Base-by-base conservation (phyloP, 2,888 invertebrate species). In the Spisula solida region DNA sequence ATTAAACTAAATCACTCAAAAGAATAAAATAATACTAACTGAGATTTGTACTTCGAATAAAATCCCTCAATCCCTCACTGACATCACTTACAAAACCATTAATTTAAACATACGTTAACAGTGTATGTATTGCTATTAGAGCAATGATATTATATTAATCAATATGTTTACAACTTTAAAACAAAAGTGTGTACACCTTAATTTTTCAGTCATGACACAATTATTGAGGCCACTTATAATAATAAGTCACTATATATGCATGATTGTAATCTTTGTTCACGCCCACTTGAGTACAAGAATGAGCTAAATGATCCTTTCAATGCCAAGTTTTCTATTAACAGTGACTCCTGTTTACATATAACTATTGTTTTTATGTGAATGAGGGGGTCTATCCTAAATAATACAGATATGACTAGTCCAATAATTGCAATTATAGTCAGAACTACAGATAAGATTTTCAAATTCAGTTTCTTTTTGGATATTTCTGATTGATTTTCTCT, bases 131-230 rank as follows among this genome's bases (percentile, higher is more conserved):
- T 51, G 14, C 25, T 25, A 25, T 66, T 66, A 25, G 1, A 66
- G 60, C 12, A 66, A 25, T 66, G n/a, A 66, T n/a, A n/a, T 66
- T 25, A 66, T 6, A 25, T 8, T 66, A 66, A 66, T 66, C 60
- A 66, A 66, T 41, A 41, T 66, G 25, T 66, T 66, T 25, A 66
- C 60, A 66, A n/a, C 25, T 66, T 25, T 31, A 75, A 34, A 75
- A 75, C 75, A 75, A 75, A 66, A 66, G n/a, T 66, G n/a, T 12
- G 12, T 18, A 75, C 75, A 75, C 75, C 75, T 31, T 75, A 25
- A 70, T 34, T 31, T 75, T 34, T 60, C 31, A 4, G 34, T 31
- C 31, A 31, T 75, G 75, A 75, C 75, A 75, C 34, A 75, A 75
- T 75, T 75, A 75, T 34, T 75, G 31, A 75, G 31, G 16, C 1